Evolutionary conservation across 1,140 invertebrate species (phyloP).

Genomic region (Tetranychus urticae): DNA sequence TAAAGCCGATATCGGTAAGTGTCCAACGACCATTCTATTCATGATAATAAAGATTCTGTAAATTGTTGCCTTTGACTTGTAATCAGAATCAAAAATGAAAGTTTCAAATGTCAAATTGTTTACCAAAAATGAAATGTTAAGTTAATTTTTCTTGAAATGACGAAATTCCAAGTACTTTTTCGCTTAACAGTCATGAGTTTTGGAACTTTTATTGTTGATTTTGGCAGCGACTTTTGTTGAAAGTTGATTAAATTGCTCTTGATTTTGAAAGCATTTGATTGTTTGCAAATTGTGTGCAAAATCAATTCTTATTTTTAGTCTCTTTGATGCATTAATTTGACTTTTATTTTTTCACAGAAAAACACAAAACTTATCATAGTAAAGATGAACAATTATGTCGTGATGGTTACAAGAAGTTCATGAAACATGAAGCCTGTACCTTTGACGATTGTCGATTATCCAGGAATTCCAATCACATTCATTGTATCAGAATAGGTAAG

Average conservation of each 20-base stretch:
- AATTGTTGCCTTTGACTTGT: too few relatives aligned
- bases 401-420: slow-evolving; percentile 95
- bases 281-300: neutral
- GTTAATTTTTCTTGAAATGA: too few relatives aligned
- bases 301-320: neutral
- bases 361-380: slow-evolving; percentile 94
- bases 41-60: too few relatives aligned
- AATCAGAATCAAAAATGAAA: too few relatives aligned
- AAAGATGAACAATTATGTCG: slow-evolving; percentile 83
- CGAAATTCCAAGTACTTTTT: too few relatives aligned
- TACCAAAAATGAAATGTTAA: too few relatives aligned
- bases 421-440: slow-evolving; percentile 82
- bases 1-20: slow-evolving; percentile 94
- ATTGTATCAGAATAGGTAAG: slow-evolving; percentile 65
- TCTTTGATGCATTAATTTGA: neutral
- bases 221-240: too few relatives aligned
- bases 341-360: slow-evolving; percentile 37
- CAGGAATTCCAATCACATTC: slow-evolving; percentile 86
- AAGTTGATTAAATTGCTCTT: too few relatives aligned
- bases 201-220: too few relatives aligned
- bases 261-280: too few relatives aligned
- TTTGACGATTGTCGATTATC: slow-evolving; percentile 79
- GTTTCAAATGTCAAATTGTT: too few relatives aligned
- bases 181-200: too few relatives aligned
- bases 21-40: neutral